phyloP scores from a whole-genome alignment of 2,113 vertebrate species.

The Rattus norvegicus region DNA sequence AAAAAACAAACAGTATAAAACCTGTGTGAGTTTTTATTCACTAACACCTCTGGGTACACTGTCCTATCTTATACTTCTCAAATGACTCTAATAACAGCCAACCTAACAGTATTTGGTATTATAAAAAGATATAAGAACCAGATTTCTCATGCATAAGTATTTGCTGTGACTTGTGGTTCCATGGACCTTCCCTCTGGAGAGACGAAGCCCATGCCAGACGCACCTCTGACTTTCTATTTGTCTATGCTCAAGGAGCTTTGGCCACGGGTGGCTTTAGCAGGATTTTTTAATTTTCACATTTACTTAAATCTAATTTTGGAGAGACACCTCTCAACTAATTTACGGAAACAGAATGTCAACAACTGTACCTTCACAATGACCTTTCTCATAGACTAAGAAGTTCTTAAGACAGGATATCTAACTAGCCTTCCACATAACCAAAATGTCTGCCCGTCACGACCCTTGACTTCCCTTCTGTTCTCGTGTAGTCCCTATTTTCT shows the following conservation, averaged over 20 bases:
- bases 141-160: slow-evolving; percentile 21
- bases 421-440: not conserved
- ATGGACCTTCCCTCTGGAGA: slow-evolving; percentile 4
- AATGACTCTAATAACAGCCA: not conserved
- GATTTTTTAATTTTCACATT: not conserved
- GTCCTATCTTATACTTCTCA: not conserved
- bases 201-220: slow-evolving; percentile 23
- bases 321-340: slow-evolving; percentile 10
- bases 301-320: slow-evolving; percentile 64
- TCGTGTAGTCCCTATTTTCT: not conserved
- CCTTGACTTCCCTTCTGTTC: not conserved
- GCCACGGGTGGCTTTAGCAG: not conserved
- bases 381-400: slow-evolving; percentile 11
- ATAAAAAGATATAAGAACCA: not conserved
- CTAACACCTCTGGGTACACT: not conserved
- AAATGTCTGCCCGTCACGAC: not conserved
- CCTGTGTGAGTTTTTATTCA: not conserved
- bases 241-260: not conserved
- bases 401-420: slow-evolving; percentile 34
- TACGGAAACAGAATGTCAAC: not conserved
- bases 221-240: slow-evolving; percentile 24
- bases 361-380: not conserved
- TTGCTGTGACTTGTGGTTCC: slow-evolving; percentile 40
- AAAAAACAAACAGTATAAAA: not conserved
- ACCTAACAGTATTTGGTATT: not conserved